Conservation (phyloP, 1,140 invertebrate genomes). For the Drosophila teissieri region DNA sequence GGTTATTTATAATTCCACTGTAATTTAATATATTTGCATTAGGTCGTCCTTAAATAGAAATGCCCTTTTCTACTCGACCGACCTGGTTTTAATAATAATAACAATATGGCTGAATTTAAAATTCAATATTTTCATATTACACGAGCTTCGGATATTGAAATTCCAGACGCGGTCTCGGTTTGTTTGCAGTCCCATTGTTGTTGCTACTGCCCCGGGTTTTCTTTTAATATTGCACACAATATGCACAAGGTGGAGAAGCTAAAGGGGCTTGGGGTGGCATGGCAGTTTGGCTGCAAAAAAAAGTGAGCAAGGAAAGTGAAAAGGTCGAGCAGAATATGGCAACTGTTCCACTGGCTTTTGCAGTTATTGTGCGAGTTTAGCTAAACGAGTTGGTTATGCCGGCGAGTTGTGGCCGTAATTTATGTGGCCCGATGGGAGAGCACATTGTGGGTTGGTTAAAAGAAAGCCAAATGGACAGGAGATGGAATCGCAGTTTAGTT, state of each 20-base stretch:
- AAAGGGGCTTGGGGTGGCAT: neutral
- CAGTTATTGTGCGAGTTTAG: conserved; percentile 73
- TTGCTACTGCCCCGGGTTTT: conserved; percentile 52
- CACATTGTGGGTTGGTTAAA: neutral
- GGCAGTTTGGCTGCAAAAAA: conserved; percentile 1
- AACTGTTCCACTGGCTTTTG: conserved; percentile 66
- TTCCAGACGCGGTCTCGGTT: conserved; percentile 42
- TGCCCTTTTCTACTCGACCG: conserved; percentile 14
- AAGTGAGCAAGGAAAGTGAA: conserved; percentile 40
- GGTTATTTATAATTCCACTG: conserved; percentile 27
- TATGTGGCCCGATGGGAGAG: conserved; percentile 22
- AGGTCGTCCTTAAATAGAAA: conserved; percentile 45
- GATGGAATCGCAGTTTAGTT: conserved; percentile 8
- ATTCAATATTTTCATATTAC: conserved; percentile 69
- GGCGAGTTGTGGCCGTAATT: conserved; percentile 42
- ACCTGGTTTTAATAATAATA: conserved; percentile 56
- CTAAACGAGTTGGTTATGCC: conserved; percentile 75
- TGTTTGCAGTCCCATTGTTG: conserved; percentile 49
- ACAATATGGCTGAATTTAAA: conserved; percentile 70
- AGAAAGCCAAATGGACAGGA: conserved; percentile 2
- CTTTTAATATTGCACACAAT: conserved; percentile 75
- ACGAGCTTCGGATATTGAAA: conserved; percentile 55
- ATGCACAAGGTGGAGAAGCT: conserved; percentile 48
- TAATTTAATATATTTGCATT: conserved; percentile 77
- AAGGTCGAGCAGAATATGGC: conserved; percentile 68